phyloP scores from a whole-genome alignment of 1,140 invertebrate species.

The Trachymyrmex cornetzi region DNA sequence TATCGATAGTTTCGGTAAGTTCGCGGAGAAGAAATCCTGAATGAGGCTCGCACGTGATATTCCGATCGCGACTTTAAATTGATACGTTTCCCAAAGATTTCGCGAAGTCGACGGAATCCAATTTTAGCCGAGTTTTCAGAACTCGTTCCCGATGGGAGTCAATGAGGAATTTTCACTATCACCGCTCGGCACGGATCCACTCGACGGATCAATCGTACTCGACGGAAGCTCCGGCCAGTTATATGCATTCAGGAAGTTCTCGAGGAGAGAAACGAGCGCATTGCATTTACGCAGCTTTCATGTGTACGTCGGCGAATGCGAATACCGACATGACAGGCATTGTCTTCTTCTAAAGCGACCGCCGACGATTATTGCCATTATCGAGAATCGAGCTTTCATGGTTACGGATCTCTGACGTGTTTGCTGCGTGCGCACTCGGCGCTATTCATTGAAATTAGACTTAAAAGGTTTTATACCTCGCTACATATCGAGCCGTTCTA shows the following conservation, averaged over 20 bases:
- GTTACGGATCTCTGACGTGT: constrained; percentile 36
- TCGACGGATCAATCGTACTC: constrained; percentile 58
- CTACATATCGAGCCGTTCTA: constrained; percentile 1
- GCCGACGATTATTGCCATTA: constrained; percentile 64
- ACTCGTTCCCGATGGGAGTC: constrained; percentile 53
- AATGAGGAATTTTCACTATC: constrained; percentile 59
- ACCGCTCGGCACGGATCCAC: constrained; percentile 38
- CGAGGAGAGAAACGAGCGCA: constrained; percentile 49
- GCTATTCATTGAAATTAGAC: constrained; percentile 28
- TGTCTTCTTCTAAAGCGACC: constrained; percentile 41
- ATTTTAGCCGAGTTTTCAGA: constrained; percentile 53
- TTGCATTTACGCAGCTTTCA: constrained; percentile 54
- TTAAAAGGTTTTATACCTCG: constrained; percentile 18
- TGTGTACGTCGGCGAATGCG: background rate
- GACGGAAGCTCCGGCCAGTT: background rate
- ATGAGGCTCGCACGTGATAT: constrained; percentile 54
- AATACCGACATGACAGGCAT: constrained; percentile 45
- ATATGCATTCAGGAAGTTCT: constrained; percentile 20
- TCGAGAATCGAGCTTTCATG: constrained; percentile 55
- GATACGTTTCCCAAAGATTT: constrained; percentile 60
- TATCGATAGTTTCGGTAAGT: constrained; percentile 44
- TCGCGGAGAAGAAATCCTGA: constrained; percentile 19
- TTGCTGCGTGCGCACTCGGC: background rate
- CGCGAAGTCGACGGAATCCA: constrained; percentile 56
- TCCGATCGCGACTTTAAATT: constrained; percentile 52